These are phyloP conservation scores for Porites evermanni DNA, from an alignment of 92 coral and sea anemone genomes.

Conservation along the genomic window DNA sequence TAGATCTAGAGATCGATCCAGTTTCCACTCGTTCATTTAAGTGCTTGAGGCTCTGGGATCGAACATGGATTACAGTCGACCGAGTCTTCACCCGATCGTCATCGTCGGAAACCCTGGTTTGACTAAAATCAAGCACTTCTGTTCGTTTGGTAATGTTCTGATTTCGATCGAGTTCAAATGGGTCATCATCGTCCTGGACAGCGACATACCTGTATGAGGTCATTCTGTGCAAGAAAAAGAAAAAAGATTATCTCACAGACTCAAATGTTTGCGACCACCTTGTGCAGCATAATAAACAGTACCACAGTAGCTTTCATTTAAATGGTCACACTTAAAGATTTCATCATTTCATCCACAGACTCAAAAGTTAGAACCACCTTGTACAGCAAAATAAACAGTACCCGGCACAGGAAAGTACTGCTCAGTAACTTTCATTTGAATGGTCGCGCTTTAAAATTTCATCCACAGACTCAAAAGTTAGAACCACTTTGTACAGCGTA, in stretches of 20 bases:
- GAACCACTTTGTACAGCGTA: no score
- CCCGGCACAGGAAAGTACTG: no score
- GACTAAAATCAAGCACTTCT: conserved; percentile 2
- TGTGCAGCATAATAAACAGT: background rate
- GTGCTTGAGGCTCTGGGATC: conserved; percentile 49
- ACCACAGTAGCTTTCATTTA: background rate
- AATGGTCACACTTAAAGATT: no score
- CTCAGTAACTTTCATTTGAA: no score
- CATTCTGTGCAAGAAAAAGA: conserved; percentile 8
- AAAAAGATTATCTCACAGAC: background rate
- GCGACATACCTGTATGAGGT: conserved; percentile 23
- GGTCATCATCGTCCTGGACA: background rate
- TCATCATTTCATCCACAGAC: no score
- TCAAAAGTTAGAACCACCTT: no score
- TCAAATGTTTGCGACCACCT: background rate
- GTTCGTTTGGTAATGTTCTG: conserved; percentile 18
- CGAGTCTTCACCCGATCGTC: conserved; percentile 3
- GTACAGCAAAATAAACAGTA: no score
- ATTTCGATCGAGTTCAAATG: conserved; percentile 25
- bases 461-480: no score
- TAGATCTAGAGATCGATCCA: conserved; percentile 38
- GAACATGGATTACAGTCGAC: conserved; percentile 22
- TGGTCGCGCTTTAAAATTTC: no score
- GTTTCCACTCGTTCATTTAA: conserved; percentile 41
- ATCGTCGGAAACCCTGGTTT: conserved; percentile 23